These are phyloP conservation scores for Lepus townsendii DNA, from an alignment of 2,797 vertebrate genomes.

Conservation along the genomic window DNA sequence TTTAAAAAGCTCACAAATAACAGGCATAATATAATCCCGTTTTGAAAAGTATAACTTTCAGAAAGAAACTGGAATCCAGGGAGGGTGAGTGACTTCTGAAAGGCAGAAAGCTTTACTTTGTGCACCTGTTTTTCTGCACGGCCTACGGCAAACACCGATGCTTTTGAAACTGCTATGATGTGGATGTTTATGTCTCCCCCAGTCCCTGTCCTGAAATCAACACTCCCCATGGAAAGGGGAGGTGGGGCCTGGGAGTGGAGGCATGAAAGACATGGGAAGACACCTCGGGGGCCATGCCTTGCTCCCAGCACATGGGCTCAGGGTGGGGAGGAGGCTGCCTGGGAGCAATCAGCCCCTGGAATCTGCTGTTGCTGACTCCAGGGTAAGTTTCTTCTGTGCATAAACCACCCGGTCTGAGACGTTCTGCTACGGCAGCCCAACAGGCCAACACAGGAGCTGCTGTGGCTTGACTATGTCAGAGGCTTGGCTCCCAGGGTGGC, in stretches of 20 bases:
- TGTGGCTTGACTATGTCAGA: too few relatives aligned
- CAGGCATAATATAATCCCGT: background rate
- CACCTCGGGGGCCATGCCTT: too few relatives aligned
- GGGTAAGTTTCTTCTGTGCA: background rate
- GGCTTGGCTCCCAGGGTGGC: too few relatives aligned
- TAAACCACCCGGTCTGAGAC: background rate
- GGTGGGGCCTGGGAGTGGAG: background rate
- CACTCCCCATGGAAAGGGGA: background rate
- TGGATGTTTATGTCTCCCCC: background rate
- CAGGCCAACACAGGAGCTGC: too few relatives aligned
- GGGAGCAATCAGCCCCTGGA: background rate
- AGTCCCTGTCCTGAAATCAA: background rate
- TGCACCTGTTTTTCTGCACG: conserved; percentile 4
- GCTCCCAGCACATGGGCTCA: too few relatives aligned
- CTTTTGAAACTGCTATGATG: background rate
- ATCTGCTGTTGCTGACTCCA: too few relatives aligned
- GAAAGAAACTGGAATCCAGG: background rate
- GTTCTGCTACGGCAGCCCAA: background rate
- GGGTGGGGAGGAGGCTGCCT: background rate
- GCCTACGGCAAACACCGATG: background rate
- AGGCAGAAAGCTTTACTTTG: background rate
- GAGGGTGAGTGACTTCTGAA: background rate
- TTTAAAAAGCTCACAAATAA: background rate
- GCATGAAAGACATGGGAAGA: background rate
- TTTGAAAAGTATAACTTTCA: conserved; percentile 34